Evolutionary conservation across 1,140 invertebrate species (phyloP), one percentile per base, ranked within the genome.

Genomic region (Hylaeus anthracinus): DNA sequence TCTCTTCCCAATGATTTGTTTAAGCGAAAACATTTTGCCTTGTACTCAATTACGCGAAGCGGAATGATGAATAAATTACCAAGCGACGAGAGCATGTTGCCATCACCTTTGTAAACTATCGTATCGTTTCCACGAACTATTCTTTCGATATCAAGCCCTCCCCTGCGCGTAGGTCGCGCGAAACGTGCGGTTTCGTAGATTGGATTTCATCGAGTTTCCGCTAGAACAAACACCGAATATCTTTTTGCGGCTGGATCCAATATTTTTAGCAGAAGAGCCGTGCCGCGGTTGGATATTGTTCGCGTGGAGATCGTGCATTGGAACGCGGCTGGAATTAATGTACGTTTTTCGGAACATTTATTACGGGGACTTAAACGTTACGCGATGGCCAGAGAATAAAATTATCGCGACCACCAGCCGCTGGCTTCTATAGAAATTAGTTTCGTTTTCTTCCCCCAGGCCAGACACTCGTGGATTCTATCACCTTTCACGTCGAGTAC

Each of bases 371-470:
- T 70, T 70, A 70, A 70, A 56, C 67, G 67, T 6, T 55, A 10
- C 14, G 12, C 37, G 26, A 39, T n/a, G 65, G 51, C 41, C 45
- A 37, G 9, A 10, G 53, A 56, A 56, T 70, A 70, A 71, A 71
- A 71, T 43, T n/a, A 12, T 37, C 65, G 8, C 53, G 53, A 53
- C 39, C 14, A 15, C 64, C 15, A 43, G 9, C 2, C n/a, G 26
- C 26, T 5, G 1, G 67, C n/a, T 70, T 56, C 51, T 15, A 70
- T 56, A 70, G 67, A 70, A 70, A 71, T 41, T 71, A 53, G 69
- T 43, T 41, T 71, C 55, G 15, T n/a, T 43, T 53, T 71, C 53
- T 41, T 71, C 51, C 3, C 3, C 9, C n/a, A 3, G 39, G 5
- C 5, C 14, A 15, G 12, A 58, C 55, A 14, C 5, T 14, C 61